Evolutionary conservation across 2,113 vertebrate species (phyloP), one percentile per base, ranked within the genome.

Genomic region (Atlantisia rogersi): DNA sequence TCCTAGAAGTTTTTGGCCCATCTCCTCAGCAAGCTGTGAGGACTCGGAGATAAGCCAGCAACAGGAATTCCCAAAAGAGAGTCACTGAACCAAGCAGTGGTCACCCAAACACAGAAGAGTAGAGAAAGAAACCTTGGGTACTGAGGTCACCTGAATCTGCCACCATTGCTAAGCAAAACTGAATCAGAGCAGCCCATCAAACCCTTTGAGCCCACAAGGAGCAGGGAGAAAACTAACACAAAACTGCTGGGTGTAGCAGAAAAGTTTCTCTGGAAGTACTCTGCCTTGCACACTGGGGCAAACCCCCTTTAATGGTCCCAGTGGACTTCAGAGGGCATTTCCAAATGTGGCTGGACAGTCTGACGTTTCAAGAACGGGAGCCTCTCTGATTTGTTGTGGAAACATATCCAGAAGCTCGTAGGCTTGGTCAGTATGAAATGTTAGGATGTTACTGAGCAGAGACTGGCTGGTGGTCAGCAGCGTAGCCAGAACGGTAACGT

Each of bases 321-420:
- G 21, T 12, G 25, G 53, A 32, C 29, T 55, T 68, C 70, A 69
- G 82, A 73, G 15, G 25, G 21, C 11, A 76, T 35, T 85, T 68
- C 63, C 55, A 29, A 68, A 74, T 15, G 37, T 52, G 17, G 9
- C 16, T 50, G 14, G 32, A 50, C 26, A 35, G 25, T 17, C 26
- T 0, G 0, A 19, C 9, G 19, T 58, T 28, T 77, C 75, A 77
- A 46, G 48, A 65, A 55, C 0, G 0, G 6, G 10, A 77, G 4
- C 48, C 32, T 46, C 50, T 73, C 86, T 58, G 55, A 20, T 59
- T 44, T 62, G 50, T n/a, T 53, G 44, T 1, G 8, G 55, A 64
- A 93, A 39, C 1, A 1, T 24, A 25, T 28, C 39, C 58, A 44
- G 65, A 67, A 69, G 14, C 10, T 53, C 6, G 2, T 37, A 53